Evolutionary conservation across 2,797 vertebrate species (phyloP), one percentile per base, ranked within the genome.

Genomic region (Onychomys torridus): DNA sequence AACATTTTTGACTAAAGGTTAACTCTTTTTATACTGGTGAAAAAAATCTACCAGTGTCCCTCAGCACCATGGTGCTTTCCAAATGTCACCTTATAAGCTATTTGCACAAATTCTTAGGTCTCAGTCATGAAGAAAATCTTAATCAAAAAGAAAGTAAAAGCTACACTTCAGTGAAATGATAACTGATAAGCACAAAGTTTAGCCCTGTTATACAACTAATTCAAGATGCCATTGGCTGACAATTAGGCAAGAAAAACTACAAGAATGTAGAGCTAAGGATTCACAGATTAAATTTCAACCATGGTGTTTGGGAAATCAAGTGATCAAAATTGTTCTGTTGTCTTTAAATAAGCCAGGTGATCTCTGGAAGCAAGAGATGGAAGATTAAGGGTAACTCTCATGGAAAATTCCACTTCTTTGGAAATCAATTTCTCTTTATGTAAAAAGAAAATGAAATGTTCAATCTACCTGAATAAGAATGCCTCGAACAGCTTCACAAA

Each of bases 1-100:
- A 67, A 34, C 3, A 27, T 78, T 81, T 17, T 92, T 90, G 67
- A 89, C 71, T 92, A 96, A 93, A 92, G 61, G 79, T 90, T 90
- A 27, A 96, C 75, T 77, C 82, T 11, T 78, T 55, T 78, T 2
- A 52, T 57, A 43, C 13, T 82, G 57, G 37, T 27, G 25, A 79
- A 90, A 96, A 14, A 91, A 96, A 14, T 85, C 34, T 67, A 43
- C 5, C 6, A 40, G 11, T 90, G 16, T 55, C 4, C 29, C 32
- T 83, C 46, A 90, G 29, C 7, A 85, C 17, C 34, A 23, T 37
- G 17, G 0, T 6, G 32, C 7, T 92, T 93, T 93, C 43, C 46
- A 34, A 75, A 6, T 73, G 6, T 1, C 13, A 84, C 87, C 88
- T 94, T 81, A 23, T 40, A 14, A 90, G 46, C 5, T 89, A 27